phyloP scores from a whole-genome alignment of 2,888 invertebrate genomes.

The Rhogogaster chlorosoma region DNA sequence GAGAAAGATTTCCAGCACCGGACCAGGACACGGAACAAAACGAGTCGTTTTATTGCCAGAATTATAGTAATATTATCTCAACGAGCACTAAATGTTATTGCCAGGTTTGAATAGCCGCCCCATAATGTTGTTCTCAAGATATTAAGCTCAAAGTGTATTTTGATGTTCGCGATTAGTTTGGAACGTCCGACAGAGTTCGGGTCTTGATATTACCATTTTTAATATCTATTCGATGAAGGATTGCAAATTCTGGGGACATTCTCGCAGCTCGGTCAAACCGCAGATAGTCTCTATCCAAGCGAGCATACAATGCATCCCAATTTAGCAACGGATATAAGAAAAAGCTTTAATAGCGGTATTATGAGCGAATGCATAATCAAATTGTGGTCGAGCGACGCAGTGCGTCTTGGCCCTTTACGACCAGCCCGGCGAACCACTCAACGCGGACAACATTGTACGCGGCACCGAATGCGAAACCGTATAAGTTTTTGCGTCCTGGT shows the following conservation, averaged over 20 bases:
- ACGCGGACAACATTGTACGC: conserved; percentile 35
- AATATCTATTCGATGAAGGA: background rate
- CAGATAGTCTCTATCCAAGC: background rate
- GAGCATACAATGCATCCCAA: background rate
- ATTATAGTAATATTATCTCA: conserved; percentile 26
- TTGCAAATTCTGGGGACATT: background rate
- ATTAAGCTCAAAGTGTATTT: conserved; percentile 16
- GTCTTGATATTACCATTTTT: background rate
- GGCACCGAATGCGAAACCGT: conserved; percentile 3
- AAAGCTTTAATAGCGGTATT: conserved; percentile 23
- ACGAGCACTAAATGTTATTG: conserved; percentile 26
- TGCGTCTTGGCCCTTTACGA: conserved; percentile 38
- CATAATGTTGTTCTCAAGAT: conserved; percentile 1
- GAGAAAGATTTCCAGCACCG: background rate
- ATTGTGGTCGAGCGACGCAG: background rate
- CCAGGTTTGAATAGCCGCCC: background rate
- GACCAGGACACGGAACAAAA: background rate
- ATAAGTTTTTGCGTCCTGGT: background rate
- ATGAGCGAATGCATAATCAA: conserved; percentile 37
- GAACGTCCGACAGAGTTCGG: background rate
- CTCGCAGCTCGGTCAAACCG: background rate
- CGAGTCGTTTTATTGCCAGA: conserved; percentile 8
- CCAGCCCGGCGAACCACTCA: conserved; percentile 14
- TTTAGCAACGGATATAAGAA: background rate
- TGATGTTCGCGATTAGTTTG: conserved; percentile 32